Percentiles rank a stretch among this genome's conserved stretches.
These are phyloP conservation scores for Leguminivora glycinivorella DNA, from an alignment of 1,140 invertebrate species.

Conservation along the genomic window DNA sequence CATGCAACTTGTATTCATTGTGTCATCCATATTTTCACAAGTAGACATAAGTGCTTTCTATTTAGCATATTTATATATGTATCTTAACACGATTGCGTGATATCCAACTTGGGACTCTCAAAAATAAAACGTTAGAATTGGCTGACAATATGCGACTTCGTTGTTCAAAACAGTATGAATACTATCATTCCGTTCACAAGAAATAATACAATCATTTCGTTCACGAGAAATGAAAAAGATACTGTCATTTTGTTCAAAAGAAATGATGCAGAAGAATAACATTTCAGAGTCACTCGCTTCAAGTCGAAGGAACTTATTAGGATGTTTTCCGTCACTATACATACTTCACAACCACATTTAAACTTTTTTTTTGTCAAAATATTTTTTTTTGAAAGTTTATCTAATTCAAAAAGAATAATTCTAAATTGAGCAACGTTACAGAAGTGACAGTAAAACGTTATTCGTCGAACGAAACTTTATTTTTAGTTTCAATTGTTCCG, in stretches of 20 bases:
- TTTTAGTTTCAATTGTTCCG: not conserved
- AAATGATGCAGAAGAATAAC: conserved; percentile 54
- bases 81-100: conserved; percentile 34
- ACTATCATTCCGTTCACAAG: conserved; percentile 4
- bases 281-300: conserved; percentile 66
- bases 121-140: conserved; percentile 10
- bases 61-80: conserved; percentile 32
- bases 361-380: conserved; percentile 49
- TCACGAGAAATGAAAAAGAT: not conserved
- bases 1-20: conserved; percentile 40
- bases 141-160: conserved; percentile 34
- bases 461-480: conserved; percentile 43
- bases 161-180: conserved; percentile 41
- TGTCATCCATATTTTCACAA: conserved; percentile 40
- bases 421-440: conserved; percentile 64
- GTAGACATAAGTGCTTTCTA: conserved; percentile 46
- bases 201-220: conserved; percentile 17
- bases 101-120: conserved; percentile 1
- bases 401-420: conserved; percentile 47
- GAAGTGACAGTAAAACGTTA: conserved; percentile 67
- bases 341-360: conserved; percentile 71
- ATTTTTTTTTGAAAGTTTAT: conserved; percentile 38
- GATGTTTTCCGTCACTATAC: conserved; percentile 49
- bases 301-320: conserved; percentile 51
- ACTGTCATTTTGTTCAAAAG: conserved; percentile 33